phyloP scores from a whole-genome alignment of 2,888 invertebrate genomes.

The Eretmocerus hayati region DNA sequence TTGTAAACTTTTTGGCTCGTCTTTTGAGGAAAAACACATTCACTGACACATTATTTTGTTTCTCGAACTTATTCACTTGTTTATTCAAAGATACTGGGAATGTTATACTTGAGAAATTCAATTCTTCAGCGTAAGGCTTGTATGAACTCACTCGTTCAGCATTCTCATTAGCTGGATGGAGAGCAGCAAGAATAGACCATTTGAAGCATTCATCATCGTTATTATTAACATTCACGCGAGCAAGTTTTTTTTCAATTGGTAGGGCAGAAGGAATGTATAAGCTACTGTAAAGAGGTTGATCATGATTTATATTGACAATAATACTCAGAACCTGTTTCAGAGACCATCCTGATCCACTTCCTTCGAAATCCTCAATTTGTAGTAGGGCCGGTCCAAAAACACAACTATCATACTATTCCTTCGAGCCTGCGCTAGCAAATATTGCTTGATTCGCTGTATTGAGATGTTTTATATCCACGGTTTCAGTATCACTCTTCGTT shows the following conservation, averaged over 20 bases:
- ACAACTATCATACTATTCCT: conserved; percentile 24
- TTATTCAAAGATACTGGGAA: conserved; percentile 22
- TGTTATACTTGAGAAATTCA: conserved; percentile 23
- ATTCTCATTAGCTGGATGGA: conserved; percentile 13
- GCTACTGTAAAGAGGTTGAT: conserved; percentile 24
- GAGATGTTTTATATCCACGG: conserved; percentile 26
- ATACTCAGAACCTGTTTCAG: conserved; percentile 23
- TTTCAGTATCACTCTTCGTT: conserved; percentile 16
- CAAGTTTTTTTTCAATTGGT: neutral
- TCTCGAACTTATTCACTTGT: conserved; percentile 23
- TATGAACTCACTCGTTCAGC: conserved; percentile 16
- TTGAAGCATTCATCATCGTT: neutral
- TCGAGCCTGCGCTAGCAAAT: conserved; percentile 23
- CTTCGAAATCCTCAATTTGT: conserved; percentile 28
- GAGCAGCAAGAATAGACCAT: conserved; percentile 21
- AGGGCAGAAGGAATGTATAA: conserved; percentile 23
- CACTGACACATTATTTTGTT: conserved; percentile 21
- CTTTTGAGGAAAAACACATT: conserved; percentile 9
- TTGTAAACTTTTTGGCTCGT: neutral
- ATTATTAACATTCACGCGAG: conserved; percentile 19
- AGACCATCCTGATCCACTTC: conserved; percentile 26
- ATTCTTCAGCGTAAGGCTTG: conserved; percentile 7
- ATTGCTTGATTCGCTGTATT: conserved; percentile 25
- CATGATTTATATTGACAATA: conserved; percentile 27
- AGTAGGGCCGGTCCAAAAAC: conserved; percentile 19